phyloP scores from a whole-genome alignment of 2,113 vertebrate species.

The Elephantulus edwardii region DNA sequence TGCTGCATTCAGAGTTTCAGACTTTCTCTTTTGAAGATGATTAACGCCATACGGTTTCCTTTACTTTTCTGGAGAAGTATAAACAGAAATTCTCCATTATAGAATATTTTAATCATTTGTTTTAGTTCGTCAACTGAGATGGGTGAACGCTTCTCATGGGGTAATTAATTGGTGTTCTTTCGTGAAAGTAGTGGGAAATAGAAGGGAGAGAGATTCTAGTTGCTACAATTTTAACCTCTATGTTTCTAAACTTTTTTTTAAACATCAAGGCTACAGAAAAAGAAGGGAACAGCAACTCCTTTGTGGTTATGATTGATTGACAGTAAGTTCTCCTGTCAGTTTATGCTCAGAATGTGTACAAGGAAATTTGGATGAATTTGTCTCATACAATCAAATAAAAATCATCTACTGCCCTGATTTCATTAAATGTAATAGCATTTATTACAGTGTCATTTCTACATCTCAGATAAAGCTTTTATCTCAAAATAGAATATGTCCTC shows the following conservation, averaged over 20 bases:
- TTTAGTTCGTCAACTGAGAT: slow-evolving; percentile 36
- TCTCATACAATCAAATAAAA: slow-evolving; percentile 58
- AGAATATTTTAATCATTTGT: slow-evolving; percentile 41
- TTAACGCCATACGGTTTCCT: slow-evolving; percentile 28
- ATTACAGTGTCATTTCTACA: slow-evolving; percentile 51
- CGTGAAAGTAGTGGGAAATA: background rate
- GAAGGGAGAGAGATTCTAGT: background rate
- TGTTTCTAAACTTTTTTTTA: slow-evolving; percentile 23
- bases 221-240: background rate
- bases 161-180: slow-evolving; percentile 40
- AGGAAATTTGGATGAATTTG: slow-evolving; percentile 39
- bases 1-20: slow-evolving; percentile 30
- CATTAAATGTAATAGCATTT: slow-evolving; percentile 63
- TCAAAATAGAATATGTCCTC: slow-evolving; percentile 68
- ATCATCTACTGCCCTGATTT: slow-evolving; percentile 41
- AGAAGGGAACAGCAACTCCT: background rate
- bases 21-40: slow-evolving; percentile 50
- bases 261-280: background rate
- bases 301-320: slow-evolving; percentile 29
- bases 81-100: slow-evolving; percentile 51
- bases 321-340: background rate
- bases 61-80: slow-evolving; percentile 36
- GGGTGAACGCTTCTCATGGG: background rate
- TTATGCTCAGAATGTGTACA: slow-evolving; percentile 28
- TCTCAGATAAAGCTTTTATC: slow-evolving; percentile 69